Percentiles rank a stretch among this genome's conserved stretches.
phyloP scores from a whole-genome alignment of 2,113 vertebrate genomes.

The Thryonomys swinderianus region DNA sequence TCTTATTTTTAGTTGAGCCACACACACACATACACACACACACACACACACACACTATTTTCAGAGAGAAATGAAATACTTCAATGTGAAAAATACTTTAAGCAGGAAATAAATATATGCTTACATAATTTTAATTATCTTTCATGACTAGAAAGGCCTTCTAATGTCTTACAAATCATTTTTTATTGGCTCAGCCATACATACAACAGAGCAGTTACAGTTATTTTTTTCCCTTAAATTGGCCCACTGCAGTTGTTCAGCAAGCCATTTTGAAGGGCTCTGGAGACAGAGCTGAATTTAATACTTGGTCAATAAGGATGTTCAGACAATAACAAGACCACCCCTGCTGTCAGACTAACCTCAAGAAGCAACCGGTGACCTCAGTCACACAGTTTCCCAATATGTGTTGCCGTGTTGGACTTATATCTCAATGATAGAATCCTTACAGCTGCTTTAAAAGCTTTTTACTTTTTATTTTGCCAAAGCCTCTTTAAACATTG shows the following conservation, averaged over 20 bases:
- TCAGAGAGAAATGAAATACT: conserved; percentile 7
- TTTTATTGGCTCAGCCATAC: background rate
- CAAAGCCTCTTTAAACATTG: conserved; percentile 80
- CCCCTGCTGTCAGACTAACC: conserved; percentile 15
- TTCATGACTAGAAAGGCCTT: conserved; percentile 18
- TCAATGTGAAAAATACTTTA: conserved; percentile 4
- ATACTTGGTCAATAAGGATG: background rate
- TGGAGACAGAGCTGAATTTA: background rate
- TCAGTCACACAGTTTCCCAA: conserved; percentile 53
- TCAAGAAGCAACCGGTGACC: conserved; percentile 54
- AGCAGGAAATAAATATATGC: conserved; percentile 48
- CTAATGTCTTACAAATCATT: conserved; percentile 26
- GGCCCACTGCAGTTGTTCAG: conserved; percentile 4
- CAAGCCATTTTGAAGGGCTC: background rate
- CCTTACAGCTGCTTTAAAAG: conserved; percentile 73
- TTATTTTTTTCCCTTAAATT: background rate
- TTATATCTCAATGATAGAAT: conserved; percentile 59
- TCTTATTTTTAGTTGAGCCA: conserved; percentile 10
- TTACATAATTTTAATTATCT: conserved; percentile 36
- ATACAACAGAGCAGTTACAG: background rate
- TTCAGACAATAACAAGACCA: conserved; percentile 32
- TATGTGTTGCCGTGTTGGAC: conserved; percentile 60
- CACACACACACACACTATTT: conserved; percentile 29
- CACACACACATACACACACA: background rate
- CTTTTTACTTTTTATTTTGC: conserved; percentile 75